Evolutionary conservation across 2,113 vertebrate genomes (phyloP).

Genomic region (Vombatus ursinus): DNA sequence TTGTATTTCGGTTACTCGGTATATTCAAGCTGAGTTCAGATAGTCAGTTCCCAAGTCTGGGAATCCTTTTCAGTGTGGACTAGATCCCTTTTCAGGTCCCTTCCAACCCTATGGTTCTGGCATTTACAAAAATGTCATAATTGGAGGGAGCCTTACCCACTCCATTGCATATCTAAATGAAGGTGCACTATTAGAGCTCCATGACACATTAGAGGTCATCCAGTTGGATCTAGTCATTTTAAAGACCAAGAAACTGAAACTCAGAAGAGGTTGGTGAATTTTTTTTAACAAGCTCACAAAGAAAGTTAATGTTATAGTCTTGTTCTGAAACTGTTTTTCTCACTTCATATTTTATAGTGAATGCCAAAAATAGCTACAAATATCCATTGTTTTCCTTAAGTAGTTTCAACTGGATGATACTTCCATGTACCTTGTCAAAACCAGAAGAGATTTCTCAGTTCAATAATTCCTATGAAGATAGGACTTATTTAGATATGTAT

Average conservation of each 20-base stretch:
- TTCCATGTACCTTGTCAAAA: neutral
- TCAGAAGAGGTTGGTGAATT: neutral
- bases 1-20: neutral
- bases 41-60: neutral
- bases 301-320: neutral
- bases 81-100: neutral
- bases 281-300: neutral
- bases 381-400: neutral
- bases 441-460: neutral
- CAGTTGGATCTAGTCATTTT: neutral
- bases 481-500: neutral
- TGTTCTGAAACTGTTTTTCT: neutral
- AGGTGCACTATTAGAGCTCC: neutral
- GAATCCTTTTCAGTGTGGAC: neutral
- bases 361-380: neutral
- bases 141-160: neutral
- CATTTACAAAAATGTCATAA: neutral
- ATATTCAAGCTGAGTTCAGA: neutral
- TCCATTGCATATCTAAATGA: neutral
- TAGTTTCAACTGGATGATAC: neutral
- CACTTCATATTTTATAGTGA: neutral
- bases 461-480: neutral
- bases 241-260: neutral
- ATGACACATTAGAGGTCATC: neutral
- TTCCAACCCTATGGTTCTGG: neutral